phyloP scores from a whole-genome alignment of 92 coral and sea anemone species.

The Parazoanthus darwini region DNA sequence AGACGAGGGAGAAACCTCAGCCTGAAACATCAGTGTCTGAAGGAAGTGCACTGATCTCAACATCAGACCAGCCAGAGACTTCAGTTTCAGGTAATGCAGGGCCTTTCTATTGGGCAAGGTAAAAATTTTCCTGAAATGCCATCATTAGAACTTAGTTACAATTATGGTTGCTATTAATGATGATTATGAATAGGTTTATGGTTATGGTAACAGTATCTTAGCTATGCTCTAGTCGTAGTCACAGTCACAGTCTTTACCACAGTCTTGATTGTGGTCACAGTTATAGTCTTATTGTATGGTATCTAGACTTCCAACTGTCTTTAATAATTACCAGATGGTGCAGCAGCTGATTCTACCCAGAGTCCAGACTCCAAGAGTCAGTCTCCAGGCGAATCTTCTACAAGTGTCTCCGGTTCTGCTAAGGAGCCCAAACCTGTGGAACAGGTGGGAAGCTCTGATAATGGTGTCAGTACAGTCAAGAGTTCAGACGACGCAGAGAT shows the following conservation, averaged over 20 bases:
- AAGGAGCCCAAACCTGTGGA: slow-evolving; percentile 29
- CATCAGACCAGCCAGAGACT: slow-evolving; percentile 13
- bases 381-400: slow-evolving; percentile 35
- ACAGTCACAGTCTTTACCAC: no score
- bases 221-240: no score
- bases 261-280: no score
- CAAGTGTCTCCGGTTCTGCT: slow-evolving; percentile 22
- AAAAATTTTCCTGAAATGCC: no score
- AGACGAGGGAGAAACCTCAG: neutral
- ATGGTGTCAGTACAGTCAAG: slow-evolving; percentile 49
- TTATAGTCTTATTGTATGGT: no score
- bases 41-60: slow-evolving; percentile 6
- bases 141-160: no score
- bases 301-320: no score
- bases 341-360: slow-evolving; percentile 86
- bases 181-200: no score
- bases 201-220: no score
- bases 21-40: slow-evolving; percentile 26
- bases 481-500: slow-evolving; percentile 55
- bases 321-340: slow-evolving; percentile 44
- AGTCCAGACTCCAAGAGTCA: slow-evolving; percentile 64
- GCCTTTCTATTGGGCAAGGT: neutral
- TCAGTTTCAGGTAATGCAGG: slow-evolving; percentile 43
- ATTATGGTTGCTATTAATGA: no score
- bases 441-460: slow-evolving; percentile 84